Evolutionary conservation across 2,888 invertebrate genomes (phyloP).

Genomic region (Trypoxylon attenuatum): DNA sequence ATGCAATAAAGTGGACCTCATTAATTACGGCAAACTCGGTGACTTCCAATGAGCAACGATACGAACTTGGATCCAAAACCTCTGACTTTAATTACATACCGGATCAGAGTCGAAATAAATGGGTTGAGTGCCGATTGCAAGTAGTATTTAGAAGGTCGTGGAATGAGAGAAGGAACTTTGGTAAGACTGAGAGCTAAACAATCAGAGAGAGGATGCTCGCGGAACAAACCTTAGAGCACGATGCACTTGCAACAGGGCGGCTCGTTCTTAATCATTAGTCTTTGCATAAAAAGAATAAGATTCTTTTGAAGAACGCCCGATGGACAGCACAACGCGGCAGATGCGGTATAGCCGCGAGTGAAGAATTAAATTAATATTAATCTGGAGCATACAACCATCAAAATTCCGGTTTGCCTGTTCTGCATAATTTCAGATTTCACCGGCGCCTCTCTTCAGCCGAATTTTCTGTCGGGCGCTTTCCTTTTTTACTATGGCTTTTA

Average conservation of each 20-base stretch:
- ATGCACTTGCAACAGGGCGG: slow-evolving; percentile 16
- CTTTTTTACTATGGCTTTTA: not conserved
- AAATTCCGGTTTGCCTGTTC: slow-evolving; percentile 62
- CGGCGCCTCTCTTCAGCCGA: slow-evolving; percentile 43
- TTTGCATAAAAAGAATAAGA: slow-evolving; percentile 53
- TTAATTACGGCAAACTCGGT: too few relatives aligned
- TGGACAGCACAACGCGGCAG: slow-evolving; percentile 43
- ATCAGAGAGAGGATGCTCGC: slow-evolving; percentile 26
- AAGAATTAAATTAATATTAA: slow-evolving; percentile 72
- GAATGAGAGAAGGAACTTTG: too few relatives aligned
- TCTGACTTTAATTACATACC: too few relatives aligned
- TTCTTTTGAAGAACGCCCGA: slow-evolving; percentile 45
- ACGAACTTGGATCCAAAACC: too few relatives aligned
- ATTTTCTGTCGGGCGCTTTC: not conserved
- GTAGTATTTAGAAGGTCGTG: too few relatives aligned
- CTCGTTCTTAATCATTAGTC: slow-evolving; percentile 67
- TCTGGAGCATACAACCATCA: slow-evolving; percentile 65
- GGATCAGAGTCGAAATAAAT: too few relatives aligned
- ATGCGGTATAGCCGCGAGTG: slow-evolving; percentile 67
- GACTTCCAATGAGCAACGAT: too few relatives aligned
- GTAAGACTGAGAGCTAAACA: too few relatives aligned
- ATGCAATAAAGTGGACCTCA: too few relatives aligned
- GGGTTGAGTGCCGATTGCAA: too few relatives aligned
- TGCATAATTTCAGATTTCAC: slow-evolving; percentile 68
- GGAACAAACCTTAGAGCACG: slow-evolving; percentile 26